Conservation (phyloP, 1,140 invertebrate genomes). For the Lasioglossum albipes region DNA sequence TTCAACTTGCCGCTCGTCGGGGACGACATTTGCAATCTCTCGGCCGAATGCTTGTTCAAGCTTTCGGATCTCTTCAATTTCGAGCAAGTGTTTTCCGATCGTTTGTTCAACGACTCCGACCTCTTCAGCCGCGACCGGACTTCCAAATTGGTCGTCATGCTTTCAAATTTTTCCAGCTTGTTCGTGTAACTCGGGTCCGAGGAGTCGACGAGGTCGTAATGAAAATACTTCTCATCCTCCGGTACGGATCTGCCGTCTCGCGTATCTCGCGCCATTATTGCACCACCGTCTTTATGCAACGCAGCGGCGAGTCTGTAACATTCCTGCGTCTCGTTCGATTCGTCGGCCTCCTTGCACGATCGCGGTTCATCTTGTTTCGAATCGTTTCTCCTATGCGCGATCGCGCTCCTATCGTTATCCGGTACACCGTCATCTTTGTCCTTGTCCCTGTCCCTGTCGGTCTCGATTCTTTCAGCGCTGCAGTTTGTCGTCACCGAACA, state of each 20-base stretch:
- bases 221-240: slow-evolving; percentile 16
- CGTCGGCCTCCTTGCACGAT: slow-evolving; percentile 50
- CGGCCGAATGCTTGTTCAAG: slow-evolving; percentile 77
- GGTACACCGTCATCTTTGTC: slow-evolving; percentile 51
- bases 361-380: slow-evolving; percentile 43
- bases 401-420: slow-evolving; percentile 71
- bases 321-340: slow-evolving; percentile 70
- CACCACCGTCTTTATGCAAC: neutral
- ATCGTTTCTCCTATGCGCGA: slow-evolving; percentile 48
- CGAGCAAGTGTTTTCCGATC: slow-evolving; percentile 74
- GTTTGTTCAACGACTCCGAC: slow-evolving; percentile 83
- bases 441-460: neutral
- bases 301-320: slow-evolving; percentile 5
- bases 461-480: too few relatives aligned
- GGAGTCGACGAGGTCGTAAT: slow-evolving; percentile 52
- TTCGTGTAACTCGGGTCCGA: slow-evolving; percentile 73
- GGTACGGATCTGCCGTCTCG: neutral
- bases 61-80: slow-evolving; percentile 78
- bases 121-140: slow-evolving; percentile 79
- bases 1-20: slow-evolving; percentile 79
- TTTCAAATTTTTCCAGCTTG: slow-evolving; percentile 77
- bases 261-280: neutral
- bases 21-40: slow-evolving; percentile 69
- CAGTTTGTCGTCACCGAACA: too few relatives aligned
- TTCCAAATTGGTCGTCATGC: slow-evolving; percentile 71